Evolutionary conservation across 2,113 vertebrate species (phyloP).

Genomic region (Vicugna pacos): DNA sequence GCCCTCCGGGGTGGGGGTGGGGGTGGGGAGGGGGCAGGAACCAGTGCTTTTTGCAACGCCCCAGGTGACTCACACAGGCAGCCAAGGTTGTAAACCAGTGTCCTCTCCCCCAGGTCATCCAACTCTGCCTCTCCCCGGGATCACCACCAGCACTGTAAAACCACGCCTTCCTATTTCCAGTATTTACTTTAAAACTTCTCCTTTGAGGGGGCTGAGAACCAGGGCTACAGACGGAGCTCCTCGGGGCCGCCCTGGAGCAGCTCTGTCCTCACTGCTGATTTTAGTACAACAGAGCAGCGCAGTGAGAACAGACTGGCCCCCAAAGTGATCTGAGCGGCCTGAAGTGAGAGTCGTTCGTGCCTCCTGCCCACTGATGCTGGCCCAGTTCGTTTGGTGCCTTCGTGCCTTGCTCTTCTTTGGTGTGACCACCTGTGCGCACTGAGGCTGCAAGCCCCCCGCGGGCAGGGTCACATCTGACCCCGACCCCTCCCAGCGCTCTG

Average conservation of each 20-base stretch:
- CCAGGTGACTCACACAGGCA: not conserved
- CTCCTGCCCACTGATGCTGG: fast-evolving
- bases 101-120: not conserved
- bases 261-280: not conserved
- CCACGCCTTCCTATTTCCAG: not conserved
- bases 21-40: not conserved
- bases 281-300: not conserved
- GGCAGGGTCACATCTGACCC: not conserved
- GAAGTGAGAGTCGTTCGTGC: not conserved
- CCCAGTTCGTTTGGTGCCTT: fast-evolving
- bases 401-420: fast-evolving
- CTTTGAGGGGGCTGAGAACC: not conserved
- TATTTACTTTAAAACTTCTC: not conserved
- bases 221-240: not conserved
- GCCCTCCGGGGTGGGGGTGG: not conserved
- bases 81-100: not conserved
- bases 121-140: not conserved
- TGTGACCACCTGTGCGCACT: not conserved
- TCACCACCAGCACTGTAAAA: not conserved
- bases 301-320: not conserved
- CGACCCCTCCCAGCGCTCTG: not conserved
- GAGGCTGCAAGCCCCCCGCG: too few relatives aligned
- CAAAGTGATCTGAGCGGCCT: not conserved
- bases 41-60: not conserved
- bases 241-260: not conserved